Evolutionary conservation across 2,113 vertebrate species (phyloP), one percentile per base, ranked within the genome.

Genomic region (Seriola rivoliana): DNA sequence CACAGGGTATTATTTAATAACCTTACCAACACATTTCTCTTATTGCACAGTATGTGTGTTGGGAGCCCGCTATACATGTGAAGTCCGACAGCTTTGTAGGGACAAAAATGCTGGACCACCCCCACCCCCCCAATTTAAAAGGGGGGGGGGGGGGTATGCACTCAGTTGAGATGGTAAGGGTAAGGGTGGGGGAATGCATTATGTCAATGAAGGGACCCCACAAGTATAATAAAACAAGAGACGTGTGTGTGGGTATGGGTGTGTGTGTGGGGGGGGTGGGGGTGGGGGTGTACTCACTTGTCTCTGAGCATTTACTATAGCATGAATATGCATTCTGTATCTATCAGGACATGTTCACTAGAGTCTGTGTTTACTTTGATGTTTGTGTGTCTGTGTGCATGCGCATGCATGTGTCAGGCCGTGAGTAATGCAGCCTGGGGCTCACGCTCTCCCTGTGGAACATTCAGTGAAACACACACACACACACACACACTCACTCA

Each of bases 351-450:
- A 67, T 83, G 60, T 66, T 77, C 57, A 68, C 42, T 60, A 25
- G 57, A 52, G 59, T 66, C 21, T 69, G 13, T 57, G 46, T 67
- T 68, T 52, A 71, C 13, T 12, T 29, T 64, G 46, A 42, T 77
- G 73, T 74, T 67, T 65, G 50, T 78, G 63, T 69, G 52, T 50
- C 60, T 44, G 48, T 65, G 75, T 57, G 67, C 23, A 38, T 69
- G 29, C 36, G 76, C 9, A 57, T 62, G 64, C 14, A 19, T 88
- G 76, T 75, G 75, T 88, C 60, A 89, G 78, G 74, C 76, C 23
- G 23, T 88, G 81, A 86, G 68, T 89, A 89, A 91, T 78, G 73
- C 78, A 81, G 86, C 92, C 86, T 5, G 25, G 60, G 85, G 90
- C 77, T 40, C 63, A 40, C 62, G 71, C 5, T 59, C 65, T 90